phyloP scores from a whole-genome alignment of 2,888 invertebrate species.

The Eumerus sabulonum region DNA sequence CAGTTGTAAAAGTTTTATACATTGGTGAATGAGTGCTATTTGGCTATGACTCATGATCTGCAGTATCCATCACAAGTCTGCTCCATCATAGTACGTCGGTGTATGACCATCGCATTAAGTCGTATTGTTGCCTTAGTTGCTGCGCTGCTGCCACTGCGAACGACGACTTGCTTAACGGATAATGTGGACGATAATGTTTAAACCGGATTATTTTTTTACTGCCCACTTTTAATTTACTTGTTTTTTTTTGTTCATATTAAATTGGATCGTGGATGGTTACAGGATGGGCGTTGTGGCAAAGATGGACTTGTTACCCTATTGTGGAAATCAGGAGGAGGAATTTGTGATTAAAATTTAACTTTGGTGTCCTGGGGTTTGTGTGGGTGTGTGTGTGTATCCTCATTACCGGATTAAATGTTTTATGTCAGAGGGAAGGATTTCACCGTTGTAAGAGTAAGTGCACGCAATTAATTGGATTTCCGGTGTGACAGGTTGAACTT shows the following conservation, averaged over 20 bases:
- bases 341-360: constrained; percentile 29
- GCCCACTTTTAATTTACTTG: constrained; percentile 52
- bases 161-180: constrained; percentile 56
- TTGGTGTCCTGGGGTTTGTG: constrained; percentile 8
- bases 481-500: constrained; percentile 28
- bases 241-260: constrained; percentile 49
- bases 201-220: constrained; percentile 44
- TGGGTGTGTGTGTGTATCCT: constrained; percentile 24
- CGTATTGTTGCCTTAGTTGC: too few relatives aligned
- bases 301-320: constrained; percentile 40
- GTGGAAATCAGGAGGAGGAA: constrained; percentile 33
- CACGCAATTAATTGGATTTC: constrained; percentile 35
- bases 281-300: not conserved
- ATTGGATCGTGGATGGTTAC: constrained; percentile 12
- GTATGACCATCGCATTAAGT: constrained; percentile 19
- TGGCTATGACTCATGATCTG: constrained; percentile 32
- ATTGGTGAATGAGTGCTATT: constrained; percentile 41
- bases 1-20: constrained; percentile 61
- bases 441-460: not conserved
- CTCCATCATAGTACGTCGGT: not conserved
- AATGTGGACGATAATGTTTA: constrained; percentile 58
- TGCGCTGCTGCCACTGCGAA: constrained; percentile 22
- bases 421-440: constrained; percentile 6
- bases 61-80: constrained; percentile 40
- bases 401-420: constrained; percentile 40